These are phyloP conservation scores for Chrysaora quinquecirrha DNA, from an alignment of 30 jellyfish, hydroid and myxozoan genomes.

Conservation along the genomic window DNA sequence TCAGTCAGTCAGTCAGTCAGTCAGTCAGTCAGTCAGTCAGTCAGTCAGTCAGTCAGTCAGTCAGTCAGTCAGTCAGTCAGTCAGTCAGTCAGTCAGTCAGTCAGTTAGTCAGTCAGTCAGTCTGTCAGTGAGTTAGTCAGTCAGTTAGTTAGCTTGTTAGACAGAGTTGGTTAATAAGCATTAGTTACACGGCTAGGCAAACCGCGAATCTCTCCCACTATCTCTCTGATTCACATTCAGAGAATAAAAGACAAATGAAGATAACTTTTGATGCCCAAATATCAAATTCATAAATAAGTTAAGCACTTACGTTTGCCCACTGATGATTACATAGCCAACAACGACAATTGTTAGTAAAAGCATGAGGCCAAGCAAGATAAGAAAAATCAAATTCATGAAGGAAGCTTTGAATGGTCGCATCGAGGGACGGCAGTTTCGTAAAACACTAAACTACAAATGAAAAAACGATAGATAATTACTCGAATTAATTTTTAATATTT, in stretches of 20 bases:
- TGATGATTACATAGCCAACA: slow-evolving; percentile 84
- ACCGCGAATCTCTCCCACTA: neutral
- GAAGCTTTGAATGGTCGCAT: slow-evolving; percentile 97
- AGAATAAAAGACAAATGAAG: neutral
- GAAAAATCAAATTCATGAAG: slow-evolving; percentile 74
- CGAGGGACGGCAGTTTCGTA: slow-evolving; percentile 88
- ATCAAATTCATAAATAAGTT: neutral
- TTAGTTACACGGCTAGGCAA: neutral
- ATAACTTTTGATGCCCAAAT: neutral
- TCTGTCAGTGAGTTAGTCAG: too few relatives aligned
- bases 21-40: too few relatives aligned
- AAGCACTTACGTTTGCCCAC: slow-evolving; percentile 65
- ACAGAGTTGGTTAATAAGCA: too few relatives aligned
- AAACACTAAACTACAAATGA: slow-evolving; percentile 77
- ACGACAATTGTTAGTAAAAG: slow-evolving; percentile 73
- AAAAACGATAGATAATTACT: neutral
- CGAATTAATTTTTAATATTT: too few relatives aligned
- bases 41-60: too few relatives aligned
- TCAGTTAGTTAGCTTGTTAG: too few relatives aligned
- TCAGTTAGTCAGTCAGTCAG: too few relatives aligned
- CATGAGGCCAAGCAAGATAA: slow-evolving; percentile 80
- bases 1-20: too few relatives aligned
- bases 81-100: too few relatives aligned
- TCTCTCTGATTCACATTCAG: neutral
- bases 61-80: too few relatives aligned